These are phyloP conservation scores for Anoplopoma fimbria DNA, from an alignment of 2,113 vertebrate genomes.

Conservation along the genomic window DNA sequence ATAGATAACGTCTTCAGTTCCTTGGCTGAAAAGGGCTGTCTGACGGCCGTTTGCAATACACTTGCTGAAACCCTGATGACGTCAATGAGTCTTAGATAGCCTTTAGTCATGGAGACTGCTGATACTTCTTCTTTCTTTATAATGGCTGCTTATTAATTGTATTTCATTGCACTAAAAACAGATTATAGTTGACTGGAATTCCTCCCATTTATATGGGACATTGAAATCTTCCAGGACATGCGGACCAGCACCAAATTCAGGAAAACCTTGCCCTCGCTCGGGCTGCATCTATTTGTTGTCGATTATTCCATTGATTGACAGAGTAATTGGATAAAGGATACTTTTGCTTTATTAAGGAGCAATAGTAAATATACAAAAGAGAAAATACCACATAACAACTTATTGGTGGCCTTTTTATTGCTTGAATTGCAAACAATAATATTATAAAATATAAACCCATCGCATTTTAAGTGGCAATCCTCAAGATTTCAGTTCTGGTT, in stretches of 20 bases:
- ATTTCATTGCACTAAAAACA: too few relatives aligned
- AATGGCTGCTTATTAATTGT: too few relatives aligned
- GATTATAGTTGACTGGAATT: too few relatives aligned
- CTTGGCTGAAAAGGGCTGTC: neutral
- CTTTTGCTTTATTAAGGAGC: neutral
- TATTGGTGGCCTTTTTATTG: neutral
- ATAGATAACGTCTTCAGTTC: neutral
- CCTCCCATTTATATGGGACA: neutral
- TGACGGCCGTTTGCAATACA: too few relatives aligned
- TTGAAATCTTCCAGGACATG: neutral
- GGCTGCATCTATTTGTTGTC: neutral
- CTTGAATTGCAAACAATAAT: neutral
- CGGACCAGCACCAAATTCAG: neutral
- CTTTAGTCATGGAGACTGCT: too few relatives aligned
- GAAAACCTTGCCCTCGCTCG: neutral
- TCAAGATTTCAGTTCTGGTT: neutral
- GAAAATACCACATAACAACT: neutral
- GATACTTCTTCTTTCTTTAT: too few relatives aligned
- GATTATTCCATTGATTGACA: neutral
- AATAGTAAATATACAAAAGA: neutral
- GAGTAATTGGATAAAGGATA: neutral
- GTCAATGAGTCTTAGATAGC: too few relatives aligned
- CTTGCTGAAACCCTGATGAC: too few relatives aligned
- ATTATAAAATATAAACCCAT: neutral
- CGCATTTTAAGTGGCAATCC: neutral